Evolutionary conservation across 2,888 invertebrate genomes (phyloP), one percentile per base, ranked within the genome.

Genomic region (Dicycla oo): DNA sequence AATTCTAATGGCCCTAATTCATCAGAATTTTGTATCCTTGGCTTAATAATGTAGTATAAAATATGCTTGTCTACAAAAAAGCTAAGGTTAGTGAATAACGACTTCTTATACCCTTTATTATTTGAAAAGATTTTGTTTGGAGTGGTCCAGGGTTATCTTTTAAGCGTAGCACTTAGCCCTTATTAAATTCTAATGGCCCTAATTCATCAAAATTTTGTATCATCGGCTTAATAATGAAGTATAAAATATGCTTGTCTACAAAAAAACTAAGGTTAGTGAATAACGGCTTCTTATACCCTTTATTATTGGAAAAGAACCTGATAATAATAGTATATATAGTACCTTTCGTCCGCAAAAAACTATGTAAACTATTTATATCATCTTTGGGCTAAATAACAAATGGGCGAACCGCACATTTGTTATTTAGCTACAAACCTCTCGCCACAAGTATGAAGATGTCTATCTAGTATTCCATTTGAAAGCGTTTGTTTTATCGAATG

Each of bases 51-150:
- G 30, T 47, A n/a, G n/a, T n/a, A n/a, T n/a, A n/a, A n/a, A n/a
- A n/a, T n/a, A n/a, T n/a, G n/a, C n/a, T n/a, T n/a, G n/a, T n/a
- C n/a, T n/a, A n/a, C n/a, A n/a, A n/a, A n/a, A n/a, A n/a, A n/a
- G n/a, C n/a, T n/a, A n/a, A n/a, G n/a, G n/a, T n/a, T n/a, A n/a
- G n/a, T n/a, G n/a, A n/a, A n/a, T n/a, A n/a, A n/a, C n/a, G n/a
- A n/a, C n/a, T n/a, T n/a, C n/a, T n/a, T n/a, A n/a, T n/a, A n/a
- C n/a, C n/a, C n/a, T n/a, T n/a, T n/a, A n/a, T n/a, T n/a, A n/a
- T n/a, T n/a, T n/a, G n/a, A n/a, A n/a, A n/a, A n/a, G n/a, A 65
- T 65, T 82, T 80, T 69, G 79, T 73, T 80, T 63, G 0, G 26
- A 69, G 60, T 69, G 38, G 45, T 73, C 45, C 54, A 57, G 64